phyloP scores from a whole-genome alignment of 2,888 invertebrate genomes.

The Helobdella robusta region DNA sequence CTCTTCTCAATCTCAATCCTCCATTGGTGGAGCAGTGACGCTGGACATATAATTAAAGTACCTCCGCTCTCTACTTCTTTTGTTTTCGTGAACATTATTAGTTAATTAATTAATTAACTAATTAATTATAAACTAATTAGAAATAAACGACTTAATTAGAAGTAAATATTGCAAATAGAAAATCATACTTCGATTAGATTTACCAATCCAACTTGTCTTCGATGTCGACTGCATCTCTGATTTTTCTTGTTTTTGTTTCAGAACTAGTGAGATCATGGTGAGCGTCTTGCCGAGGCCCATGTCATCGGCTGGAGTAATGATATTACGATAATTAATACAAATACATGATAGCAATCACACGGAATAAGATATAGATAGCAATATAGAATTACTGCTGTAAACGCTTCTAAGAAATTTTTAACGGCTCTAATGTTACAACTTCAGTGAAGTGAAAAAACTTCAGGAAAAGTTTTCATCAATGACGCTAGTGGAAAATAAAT shows the following conservation, averaged over 20 bases:
- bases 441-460: background rate
- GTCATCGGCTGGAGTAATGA: slow-evolving; percentile 50
- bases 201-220: slow-evolving; percentile 1
- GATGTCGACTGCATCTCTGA: background rate
- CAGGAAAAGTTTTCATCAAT: background rate
- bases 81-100: too few species aligned
- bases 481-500: background rate
- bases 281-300: slow-evolving; percentile 55
- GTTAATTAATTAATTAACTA: too few species aligned
- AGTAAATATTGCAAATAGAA: too few species aligned
- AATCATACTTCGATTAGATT: slow-evolving; percentile 4
- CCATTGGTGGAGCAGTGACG: slow-evolving; percentile 84
- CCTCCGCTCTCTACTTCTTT: too few species aligned
- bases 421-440: background rate
- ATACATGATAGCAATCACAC: background rate
- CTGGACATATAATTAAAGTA: slow-evolving; percentile 77
- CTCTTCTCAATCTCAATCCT: slow-evolving; percentile 64
- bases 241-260: slow-evolving; percentile 40
- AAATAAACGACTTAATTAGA: too few species aligned
- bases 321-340: slow-evolving; percentile 1
- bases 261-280: slow-evolving; percentile 51
- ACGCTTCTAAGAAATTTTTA: background rate
- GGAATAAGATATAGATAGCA: background rate
- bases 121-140: too few species aligned
- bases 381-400: background rate